Evolutionary conservation across 1,140 invertebrate species (phyloP), one percentile per base, ranked within the genome.

Genomic region (Oscheius sp.): DNA sequence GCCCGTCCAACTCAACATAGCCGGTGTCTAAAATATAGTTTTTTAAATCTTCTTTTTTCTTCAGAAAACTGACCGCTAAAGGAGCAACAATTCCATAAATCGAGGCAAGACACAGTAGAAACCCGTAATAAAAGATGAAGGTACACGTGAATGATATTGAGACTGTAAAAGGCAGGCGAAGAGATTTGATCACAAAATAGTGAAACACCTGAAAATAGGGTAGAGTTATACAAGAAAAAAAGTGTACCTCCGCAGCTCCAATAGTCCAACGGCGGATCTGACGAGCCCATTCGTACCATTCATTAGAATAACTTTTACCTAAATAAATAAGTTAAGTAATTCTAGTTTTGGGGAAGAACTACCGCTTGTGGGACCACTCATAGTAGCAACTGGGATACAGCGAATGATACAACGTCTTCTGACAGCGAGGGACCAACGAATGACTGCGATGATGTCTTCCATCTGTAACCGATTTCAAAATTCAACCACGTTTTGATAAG

Each of bases 401-500:
- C 62, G 31, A 20, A 78, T 78, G 1, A 28, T 55, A 29, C 75
- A 63, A 15, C 59, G 34, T 42, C 55, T 73, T 10, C 75, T 13
- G 18, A 79, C 42, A 10, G 78, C 78, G 35, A 73, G 45, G 15
- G 77, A 79, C 74, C 77, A 79, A 1, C 78, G 78, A 55, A 78
- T 79, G 15, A 77, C 29, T 23, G 78, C 78, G 23, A 78, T 78
- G 42, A 78, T 78, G 45, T 78, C 77, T n/a, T 78, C 77, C 77
- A 78, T 78, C 65, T 76, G 45, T 3, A 66, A 59, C 13, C 13
- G 2, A 26, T n/a, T n/a, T n/a, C n/a, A n/a, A n/a, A n/a, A n/a
- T n/a, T n/a, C n/a, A n/a, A n/a, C n/a, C n/a, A n/a, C n/a, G n/a
- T n/a, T n/a, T n/a, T n/a, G n/a, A n/a, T n/a, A n/a, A n/a, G n/a